Percentiles rank a stretch among this genome's conserved stretches.
Conservation (phyloP, 2,113 vertebrate genomes). For the Sitta europaea region DNA sequence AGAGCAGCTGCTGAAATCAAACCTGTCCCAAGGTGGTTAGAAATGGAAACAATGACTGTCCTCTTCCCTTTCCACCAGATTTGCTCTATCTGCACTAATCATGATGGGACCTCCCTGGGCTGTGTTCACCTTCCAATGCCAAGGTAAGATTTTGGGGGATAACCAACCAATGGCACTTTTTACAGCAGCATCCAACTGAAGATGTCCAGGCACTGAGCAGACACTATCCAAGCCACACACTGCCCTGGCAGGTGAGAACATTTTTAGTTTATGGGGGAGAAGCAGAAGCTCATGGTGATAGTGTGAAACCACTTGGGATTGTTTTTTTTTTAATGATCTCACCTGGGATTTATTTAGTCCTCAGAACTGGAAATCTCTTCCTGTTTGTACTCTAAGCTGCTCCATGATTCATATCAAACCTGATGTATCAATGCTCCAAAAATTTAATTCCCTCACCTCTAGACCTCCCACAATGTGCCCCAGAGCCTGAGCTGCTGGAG, state of each 20-base stretch:
- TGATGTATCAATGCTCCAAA: not conserved
- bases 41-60: not conserved
- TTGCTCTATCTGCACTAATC: not conserved
- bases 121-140: not conserved
- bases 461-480: not conserved
- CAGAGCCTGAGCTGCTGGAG: not conserved
- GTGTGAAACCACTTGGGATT: not conserved
- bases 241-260: not conserved
- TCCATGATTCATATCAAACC: not conserved
- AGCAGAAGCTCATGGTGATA: not conserved
- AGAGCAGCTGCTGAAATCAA: not conserved
- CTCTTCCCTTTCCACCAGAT: not conserved
- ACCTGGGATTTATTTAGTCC: not conserved
- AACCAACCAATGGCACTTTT: not conserved
- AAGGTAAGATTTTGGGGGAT: not conserved
- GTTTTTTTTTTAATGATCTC: not conserved
- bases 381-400: not conserved
- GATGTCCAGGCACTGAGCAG: not conserved
- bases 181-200: not conserved
- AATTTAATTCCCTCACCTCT: not conserved
- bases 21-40: not conserved
- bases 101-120: accelerated
- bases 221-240: not conserved
- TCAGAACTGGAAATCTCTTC: not conserved
- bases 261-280: not conserved